A percentile compares a stretch with the other conserved stretches of the same genome.
Evolutionary conservation across 2,113 vertebrate genomes (phyloP).

Genomic region (Eubucco bourcierii): DNA sequence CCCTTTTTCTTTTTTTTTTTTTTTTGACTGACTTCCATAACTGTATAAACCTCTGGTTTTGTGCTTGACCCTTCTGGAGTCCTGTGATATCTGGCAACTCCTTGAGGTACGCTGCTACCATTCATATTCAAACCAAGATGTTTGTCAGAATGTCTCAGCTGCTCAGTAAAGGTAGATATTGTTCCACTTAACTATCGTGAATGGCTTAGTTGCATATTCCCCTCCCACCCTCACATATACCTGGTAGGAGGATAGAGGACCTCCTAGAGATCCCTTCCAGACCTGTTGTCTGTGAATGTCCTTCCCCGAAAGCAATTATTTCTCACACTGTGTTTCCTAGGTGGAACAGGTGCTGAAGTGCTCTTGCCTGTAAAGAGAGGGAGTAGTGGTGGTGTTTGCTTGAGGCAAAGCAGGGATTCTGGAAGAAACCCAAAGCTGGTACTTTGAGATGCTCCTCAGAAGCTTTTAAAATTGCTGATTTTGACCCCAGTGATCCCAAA

Average conservation of each 20-base stretch:
- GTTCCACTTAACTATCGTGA: neutral
- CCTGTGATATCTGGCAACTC: neutral
- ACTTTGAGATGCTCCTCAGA: neutral
- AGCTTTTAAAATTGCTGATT: slow-evolving; percentile 32
- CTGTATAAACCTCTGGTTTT: neutral
- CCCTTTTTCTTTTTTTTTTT: neutral
- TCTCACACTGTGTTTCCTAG: neutral
- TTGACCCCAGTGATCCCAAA: slow-evolving; percentile 16
- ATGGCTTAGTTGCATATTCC: neutral
- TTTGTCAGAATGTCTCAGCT: neutral
- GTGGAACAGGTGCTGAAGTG: too few species aligned
- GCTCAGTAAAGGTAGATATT: neutral
- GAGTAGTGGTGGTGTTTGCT: neutral
- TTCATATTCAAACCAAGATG: neutral
- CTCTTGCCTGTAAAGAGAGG: neutral
- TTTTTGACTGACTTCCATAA: neutral
- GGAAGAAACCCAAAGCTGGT: neutral
- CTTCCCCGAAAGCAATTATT: neutral
- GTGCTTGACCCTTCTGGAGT: neutral
- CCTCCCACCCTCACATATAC: neutral
- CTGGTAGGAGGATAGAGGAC: neutral
- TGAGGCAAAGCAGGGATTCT: neutral
- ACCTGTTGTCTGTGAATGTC: neutral
- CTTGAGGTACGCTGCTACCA: neutral
- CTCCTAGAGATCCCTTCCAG: neutral